A percentile compares a stretch with the other conserved stretches of the same genome.
These are phyloP conservation scores for Alsophila aescularia DNA, from an alignment of 2,888 invertebrate species.

Conservation along the genomic window DNA sequence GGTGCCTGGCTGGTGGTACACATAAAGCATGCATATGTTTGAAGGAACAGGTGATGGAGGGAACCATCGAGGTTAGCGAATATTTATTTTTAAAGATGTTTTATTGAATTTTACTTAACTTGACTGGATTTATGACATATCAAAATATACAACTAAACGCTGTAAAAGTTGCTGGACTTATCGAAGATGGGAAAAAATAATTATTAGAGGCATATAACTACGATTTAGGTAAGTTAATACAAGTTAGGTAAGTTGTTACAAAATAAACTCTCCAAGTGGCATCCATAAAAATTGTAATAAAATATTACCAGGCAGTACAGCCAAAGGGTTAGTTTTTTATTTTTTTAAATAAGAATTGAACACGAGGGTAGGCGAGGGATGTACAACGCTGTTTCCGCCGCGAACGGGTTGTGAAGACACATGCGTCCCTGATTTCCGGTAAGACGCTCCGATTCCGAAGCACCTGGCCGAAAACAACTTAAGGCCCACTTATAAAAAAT, in stretches of 20 bases:
- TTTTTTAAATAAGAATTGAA: constrained; percentile 59
- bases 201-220: too few species aligned
- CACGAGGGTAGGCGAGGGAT: constrained; percentile 67
- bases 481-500: constrained; percentile 64
- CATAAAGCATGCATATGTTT: background rate
- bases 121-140: too few species aligned
- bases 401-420: constrained; percentile 72
- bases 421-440: constrained; percentile 81
- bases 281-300: constrained; percentile 25
- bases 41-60: constrained; percentile 19
- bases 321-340: constrained; percentile 59
- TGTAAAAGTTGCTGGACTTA: too few species aligned
- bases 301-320: constrained; percentile 48
- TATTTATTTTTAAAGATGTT: too few species aligned
- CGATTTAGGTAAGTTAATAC: too few species aligned
- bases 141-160: too few species aligned
- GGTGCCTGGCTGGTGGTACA: background rate
- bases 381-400: constrained; percentile 71
- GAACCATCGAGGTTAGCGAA: constrained; percentile 7
- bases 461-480: constrained; percentile 75
- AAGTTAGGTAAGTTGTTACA: too few species aligned
- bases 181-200: too few species aligned
- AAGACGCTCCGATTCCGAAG: constrained; percentile 66
- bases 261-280: constrained; percentile 10
- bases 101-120: too few species aligned